Evolutionary conservation across 2,888 invertebrate genomes (phyloP).

Genomic region (Epirrhoe alternata): DNA sequence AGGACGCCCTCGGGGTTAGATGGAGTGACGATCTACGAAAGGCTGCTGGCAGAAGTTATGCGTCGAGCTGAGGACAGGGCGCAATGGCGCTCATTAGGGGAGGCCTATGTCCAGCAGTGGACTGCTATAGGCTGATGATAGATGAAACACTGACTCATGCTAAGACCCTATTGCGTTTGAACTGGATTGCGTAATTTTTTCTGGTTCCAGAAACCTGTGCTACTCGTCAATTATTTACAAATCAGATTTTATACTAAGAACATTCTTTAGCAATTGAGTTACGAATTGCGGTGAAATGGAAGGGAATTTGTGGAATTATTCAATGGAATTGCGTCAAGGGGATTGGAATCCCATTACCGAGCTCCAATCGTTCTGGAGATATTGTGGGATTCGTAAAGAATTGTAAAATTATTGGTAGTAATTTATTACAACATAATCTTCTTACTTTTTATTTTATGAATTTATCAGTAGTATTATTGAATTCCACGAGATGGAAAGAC

Average conservation of each 20-base stretch:
- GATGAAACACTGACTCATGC: too few relatives aligned
- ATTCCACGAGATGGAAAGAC: neutral
- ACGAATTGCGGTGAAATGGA: slow-evolving; percentile 23
- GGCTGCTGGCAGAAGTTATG: too few relatives aligned
- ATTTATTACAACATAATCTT: neutral
- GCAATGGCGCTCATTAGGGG: too few relatives aligned
- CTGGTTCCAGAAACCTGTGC: too few relatives aligned
- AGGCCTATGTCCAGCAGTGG: too few relatives aligned
- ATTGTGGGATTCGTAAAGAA: slow-evolving; percentile 20
- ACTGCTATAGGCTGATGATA: too few relatives aligned
- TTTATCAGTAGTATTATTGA: neutral
- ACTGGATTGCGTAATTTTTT: too few relatives aligned
- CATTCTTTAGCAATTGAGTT: slow-evolving; percentile 10
- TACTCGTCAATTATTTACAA: too few relatives aligned
- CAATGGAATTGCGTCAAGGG: slow-evolving; percentile 27
- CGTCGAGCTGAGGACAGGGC: too few relatives aligned
- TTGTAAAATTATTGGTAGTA: neutral
- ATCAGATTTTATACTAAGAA: neutral
- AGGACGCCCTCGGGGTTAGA: too few relatives aligned
- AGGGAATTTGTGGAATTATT: slow-evolving; percentile 42
- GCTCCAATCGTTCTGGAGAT: neutral
- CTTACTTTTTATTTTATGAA: neutral
- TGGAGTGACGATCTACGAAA: too few relatives aligned
- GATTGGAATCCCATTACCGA: slow-evolving; percentile 29
- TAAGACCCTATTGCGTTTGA: too few relatives aligned